Base-by-base conservation (phyloP, 1,140 invertebrate genomes). In the Bursaphelenchus mucronatus region DNA sequence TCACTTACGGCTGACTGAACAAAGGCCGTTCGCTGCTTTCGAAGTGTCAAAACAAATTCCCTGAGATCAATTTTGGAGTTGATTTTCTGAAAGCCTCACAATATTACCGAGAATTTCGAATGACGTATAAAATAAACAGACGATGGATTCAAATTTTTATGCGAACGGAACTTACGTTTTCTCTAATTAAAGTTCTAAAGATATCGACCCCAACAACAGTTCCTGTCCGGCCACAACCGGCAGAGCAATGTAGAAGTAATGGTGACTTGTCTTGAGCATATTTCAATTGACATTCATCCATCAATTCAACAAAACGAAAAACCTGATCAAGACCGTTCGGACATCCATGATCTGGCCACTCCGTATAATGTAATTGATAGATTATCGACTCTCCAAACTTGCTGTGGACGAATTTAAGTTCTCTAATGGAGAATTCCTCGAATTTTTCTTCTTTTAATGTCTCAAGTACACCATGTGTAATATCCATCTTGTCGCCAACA, bases 291-390 rank as follows among this genome's bases (percentile, higher is more conserved):
- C 45, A 61, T 63, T 58, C 45, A 49, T 61, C 41, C 63, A 64
- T 64, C 41, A 15, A 15, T 51, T 64, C 63, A 41, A 64, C 44
- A 8, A 57, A 44, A 0, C 52, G 51, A 30, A 49, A 55, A 64
- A 64, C 49, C 8, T 64, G 51, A 15, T 55, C 21, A 40, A 61
- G 53, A 17, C 45, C 21, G 21, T 63, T 30, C 15, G 62, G 62
- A 61, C 62, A 63, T 1, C 54, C 61, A 41, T 63, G 61, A 52
- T 61, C 63, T 9, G 63, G 63, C 63, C 63, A 64, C 40, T 64
- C 63, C 10, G 63, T 64, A 47, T 64, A 64, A 51, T 64, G 63
- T 17, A 64, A 49, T 59, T 64, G 63, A 11, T 57, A 63, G 11
- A 61, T 47, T 47, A 21, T 15, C 11, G 39, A 19, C 10, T 58